phyloP scores from a whole-genome alignment of 2,113 vertebrate genomes.

The Heteronetta atricapilla region DNA sequence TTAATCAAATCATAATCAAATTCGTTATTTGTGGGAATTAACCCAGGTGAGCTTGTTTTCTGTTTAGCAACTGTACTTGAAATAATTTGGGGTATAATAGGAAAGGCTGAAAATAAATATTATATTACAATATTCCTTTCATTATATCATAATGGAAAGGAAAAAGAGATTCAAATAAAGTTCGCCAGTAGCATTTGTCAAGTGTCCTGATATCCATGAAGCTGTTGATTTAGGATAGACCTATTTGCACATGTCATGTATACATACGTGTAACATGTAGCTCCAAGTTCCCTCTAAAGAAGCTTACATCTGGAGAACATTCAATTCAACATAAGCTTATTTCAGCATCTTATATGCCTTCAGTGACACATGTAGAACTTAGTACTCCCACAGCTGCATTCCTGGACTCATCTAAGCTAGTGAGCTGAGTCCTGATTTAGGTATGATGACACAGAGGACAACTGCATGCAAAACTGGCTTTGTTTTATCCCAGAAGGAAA shows the following conservation, averaged over 20 bases:
- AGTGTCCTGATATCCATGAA: not conserved
- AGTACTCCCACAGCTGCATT: not conserved
- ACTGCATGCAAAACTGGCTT: not conserved
- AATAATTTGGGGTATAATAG: slow-evolving; percentile 17
- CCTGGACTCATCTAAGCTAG: not conserved
- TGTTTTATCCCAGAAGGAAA: not conserved
- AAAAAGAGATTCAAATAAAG: not conserved
- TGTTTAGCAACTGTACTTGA: not conserved
- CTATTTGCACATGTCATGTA: not conserved
- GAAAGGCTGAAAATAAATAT: not conserved
- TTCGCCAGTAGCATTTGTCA: not conserved
- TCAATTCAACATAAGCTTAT: not conserved
- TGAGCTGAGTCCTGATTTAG: not conserved
- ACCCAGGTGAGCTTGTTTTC: not conserved
- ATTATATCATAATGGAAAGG: not conserved
- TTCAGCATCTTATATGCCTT: not conserved
- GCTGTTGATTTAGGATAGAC: rapidly evolving
- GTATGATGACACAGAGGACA: not conserved
- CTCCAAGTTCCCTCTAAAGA: not conserved
- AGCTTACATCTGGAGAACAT: not conserved
- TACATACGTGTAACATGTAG: rapidly evolving
- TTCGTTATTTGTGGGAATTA: slow-evolving; percentile 15
- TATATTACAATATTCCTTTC: not conserved
- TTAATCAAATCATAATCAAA: not conserved
- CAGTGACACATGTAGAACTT: not conserved